Evolutionary conservation across 2,888 invertebrate species (phyloP).

Genomic region (Epistrophella euchroma): DNA sequence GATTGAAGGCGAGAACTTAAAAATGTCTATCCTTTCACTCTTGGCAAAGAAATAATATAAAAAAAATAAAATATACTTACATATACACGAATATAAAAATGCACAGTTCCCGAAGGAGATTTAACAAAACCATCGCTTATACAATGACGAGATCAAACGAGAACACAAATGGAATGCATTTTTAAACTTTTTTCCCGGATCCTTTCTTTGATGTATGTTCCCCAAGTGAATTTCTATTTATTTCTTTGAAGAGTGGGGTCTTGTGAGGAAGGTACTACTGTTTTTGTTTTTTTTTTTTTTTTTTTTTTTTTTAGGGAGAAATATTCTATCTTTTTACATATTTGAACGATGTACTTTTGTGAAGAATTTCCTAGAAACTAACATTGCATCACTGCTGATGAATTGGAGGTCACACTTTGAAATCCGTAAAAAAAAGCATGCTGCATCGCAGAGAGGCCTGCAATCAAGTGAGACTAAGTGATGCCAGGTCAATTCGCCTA

Average conservation of each 20-base stretch:
- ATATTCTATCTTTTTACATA: not conserved
- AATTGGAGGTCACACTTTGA: slow-evolving; percentile 45
- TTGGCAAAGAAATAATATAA: slow-evolving; percentile 2
- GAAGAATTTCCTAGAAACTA: slow-evolving; percentile 48
- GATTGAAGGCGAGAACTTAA: slow-evolving; percentile 31
- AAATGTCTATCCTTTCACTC: slow-evolving; percentile 59
- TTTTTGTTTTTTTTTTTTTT: not conserved
- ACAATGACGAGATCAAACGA: slow-evolving; percentile 61
- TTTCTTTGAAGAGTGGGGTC: slow-evolving; percentile 19
- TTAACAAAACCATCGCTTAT: slow-evolving; percentile 46
- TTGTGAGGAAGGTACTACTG: not conserved
- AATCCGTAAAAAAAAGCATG: not conserved
- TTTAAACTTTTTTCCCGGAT: slow-evolving; percentile 52
- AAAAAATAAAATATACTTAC: not conserved
- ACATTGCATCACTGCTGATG: slow-evolving; percentile 14
- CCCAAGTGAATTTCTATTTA: slow-evolving; percentile 56
- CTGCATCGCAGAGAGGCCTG: slow-evolving; percentile 32
- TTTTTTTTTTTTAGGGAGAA: slow-evolving; percentile 6
- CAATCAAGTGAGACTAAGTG: slow-evolving; percentile 67
- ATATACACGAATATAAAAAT: slow-evolving; percentile 60
- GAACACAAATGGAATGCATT: slow-evolving; percentile 71
- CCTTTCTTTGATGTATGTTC: slow-evolving; percentile 74
- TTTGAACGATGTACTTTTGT: slow-evolving; percentile 10
- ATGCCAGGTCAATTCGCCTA: slow-evolving; percentile 26
- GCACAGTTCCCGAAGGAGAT: slow-evolving; percentile 67